These are phyloP conservation scores for Colostygia pectinataria DNA, from an alignment of 2,888 invertebrate genomes.

Conservation along the genomic window DNA sequence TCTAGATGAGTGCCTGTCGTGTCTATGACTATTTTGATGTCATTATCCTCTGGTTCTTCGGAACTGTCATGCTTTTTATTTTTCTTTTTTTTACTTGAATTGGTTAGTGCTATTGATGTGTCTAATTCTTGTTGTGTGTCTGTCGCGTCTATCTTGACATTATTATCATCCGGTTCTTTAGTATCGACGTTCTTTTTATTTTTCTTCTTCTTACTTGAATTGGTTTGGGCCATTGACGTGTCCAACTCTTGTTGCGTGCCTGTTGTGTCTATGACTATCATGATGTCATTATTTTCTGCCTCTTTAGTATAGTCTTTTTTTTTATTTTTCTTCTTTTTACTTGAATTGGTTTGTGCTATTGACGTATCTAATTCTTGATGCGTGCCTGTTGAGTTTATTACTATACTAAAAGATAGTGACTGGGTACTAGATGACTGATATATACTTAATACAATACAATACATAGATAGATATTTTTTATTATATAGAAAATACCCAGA, in stretches of 20 bases:
- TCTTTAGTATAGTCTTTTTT: constrained; percentile 26
- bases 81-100: constrained; percentile 6
- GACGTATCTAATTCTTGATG: constrained; percentile 24
- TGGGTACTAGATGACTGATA: too few species aligned
- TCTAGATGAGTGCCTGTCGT: constrained; percentile 40
- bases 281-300: constrained; percentile 25
- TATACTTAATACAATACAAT: too few species aligned
- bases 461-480: too few species aligned
- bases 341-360: constrained; percentile 19
- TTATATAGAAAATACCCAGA: too few species aligned
- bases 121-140: constrained; percentile 35
- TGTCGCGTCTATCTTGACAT: constrained; percentile 43
- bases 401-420: too few species aligned
- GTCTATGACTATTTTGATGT: constrained; percentile 44
- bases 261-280: constrained; percentile 49
- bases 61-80: constrained; percentile 9
- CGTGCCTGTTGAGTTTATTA: constrained; percentile 48
- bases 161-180: constrained; percentile 28
- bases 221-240: constrained; percentile 19
- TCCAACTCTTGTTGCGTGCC: constrained; percentile 36
- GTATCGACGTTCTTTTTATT: constrained; percentile 26
- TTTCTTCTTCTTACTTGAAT: constrained; percentile 37
- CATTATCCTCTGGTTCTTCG: constrained; percentile 31
- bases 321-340: background rate
- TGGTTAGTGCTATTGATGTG: constrained; percentile 18